Percentiles rank a stretch among this genome's conserved stretches.
Conservation (phyloP, 2,888 invertebrate genomes). For the Cheilosia impressa region DNA sequence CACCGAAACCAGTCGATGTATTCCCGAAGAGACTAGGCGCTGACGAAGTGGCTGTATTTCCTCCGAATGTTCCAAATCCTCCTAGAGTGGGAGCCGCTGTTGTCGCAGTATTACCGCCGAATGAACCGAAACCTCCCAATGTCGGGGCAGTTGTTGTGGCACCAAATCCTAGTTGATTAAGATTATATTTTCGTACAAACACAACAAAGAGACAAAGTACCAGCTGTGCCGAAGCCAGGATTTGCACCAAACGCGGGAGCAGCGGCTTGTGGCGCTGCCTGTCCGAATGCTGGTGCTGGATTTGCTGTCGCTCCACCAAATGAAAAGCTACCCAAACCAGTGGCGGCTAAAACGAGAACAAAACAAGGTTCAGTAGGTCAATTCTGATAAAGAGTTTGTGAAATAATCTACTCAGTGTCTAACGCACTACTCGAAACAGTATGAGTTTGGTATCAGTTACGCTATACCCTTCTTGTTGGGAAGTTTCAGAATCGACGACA, state of each 20-base stretch:
- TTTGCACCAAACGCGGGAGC: constrained; percentile 77
- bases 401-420: constrained; percentile 13
- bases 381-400: constrained; percentile 39
- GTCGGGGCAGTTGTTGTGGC: constrained; percentile 77
- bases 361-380: constrained; percentile 42
- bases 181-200: background rate
- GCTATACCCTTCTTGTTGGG: constrained; percentile 14
- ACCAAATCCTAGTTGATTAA: constrained; percentile 77
- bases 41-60: constrained; percentile 76
- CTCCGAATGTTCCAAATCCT: constrained; percentile 76
- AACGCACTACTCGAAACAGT: background rate
- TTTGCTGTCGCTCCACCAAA: constrained; percentile 80
- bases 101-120: constrained; percentile 76
- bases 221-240: constrained; percentile 73
- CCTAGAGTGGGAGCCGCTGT: constrained; percentile 78
- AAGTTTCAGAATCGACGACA: constrained; percentile 13
- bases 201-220: constrained; percentile 14
- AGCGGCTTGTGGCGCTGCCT: constrained; percentile 78
- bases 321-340: constrained; percentile 84
- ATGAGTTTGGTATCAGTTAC: constrained; percentile 29
- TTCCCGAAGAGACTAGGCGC: constrained; percentile 78
- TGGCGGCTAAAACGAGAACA: constrained; percentile 75
- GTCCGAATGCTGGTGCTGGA: constrained; percentile 77
- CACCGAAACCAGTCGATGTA: constrained; percentile 78
- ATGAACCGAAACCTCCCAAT: constrained; percentile 80